A percentile compares a stretch with the other conserved stretches of the same genome.
phyloP scores from a whole-genome alignment of 2,113 vertebrate species.

The Nannobrachium achirus region DNA sequence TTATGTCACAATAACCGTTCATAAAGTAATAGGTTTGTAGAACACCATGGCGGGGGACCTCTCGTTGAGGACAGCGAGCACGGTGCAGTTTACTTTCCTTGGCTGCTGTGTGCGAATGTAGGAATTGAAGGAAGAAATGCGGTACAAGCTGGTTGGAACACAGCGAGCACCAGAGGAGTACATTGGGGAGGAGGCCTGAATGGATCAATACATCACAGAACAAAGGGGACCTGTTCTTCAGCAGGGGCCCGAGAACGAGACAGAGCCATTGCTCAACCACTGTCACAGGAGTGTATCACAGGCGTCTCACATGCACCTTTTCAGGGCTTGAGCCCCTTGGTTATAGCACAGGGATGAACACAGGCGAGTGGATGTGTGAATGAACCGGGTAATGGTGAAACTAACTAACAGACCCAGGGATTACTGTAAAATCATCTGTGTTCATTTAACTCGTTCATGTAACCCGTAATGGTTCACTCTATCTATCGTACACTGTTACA shows the following conservation, averaged over 20 bases:
- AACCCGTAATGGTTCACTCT: not conserved
- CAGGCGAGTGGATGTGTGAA: slow-evolving; percentile 39
- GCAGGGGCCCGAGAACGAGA: slow-evolving; percentile 61
- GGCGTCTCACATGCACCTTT: slow-evolving; percentile 65
- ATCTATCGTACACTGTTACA: too few species aligned
- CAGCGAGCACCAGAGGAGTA: slow-evolving; percentile 47
- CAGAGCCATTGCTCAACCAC: slow-evolving; percentile 71
- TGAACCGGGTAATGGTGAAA: slow-evolving; percentile 43
- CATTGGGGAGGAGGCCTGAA: slow-evolving; percentile 62
- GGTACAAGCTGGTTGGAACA: slow-evolving; percentile 43
- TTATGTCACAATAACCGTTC: slow-evolving; percentile 3
- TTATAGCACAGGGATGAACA: slow-evolving; percentile 42
- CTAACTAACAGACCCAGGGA: slow-evolving; percentile 30
- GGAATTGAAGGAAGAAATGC: slow-evolving; percentile 37
- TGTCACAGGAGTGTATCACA: slow-evolving; percentile 65
- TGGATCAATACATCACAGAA: slow-evolving; percentile 75
- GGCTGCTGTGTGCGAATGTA: slow-evolving; percentile 29
- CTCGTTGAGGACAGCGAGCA: slow-evolving; percentile 3
- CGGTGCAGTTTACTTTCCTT: not conserved
- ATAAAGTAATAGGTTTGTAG: slow-evolving; percentile 3
- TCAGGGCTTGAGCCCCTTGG: slow-evolving; percentile 18
- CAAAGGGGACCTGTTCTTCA: slow-evolving; percentile 71
- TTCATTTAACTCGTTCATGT: not conserved
- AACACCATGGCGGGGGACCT: not conserved
- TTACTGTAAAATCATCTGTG: not conserved